phyloP scores from a whole-genome alignment of 2,113 vertebrate species.

The Thamnophis sirtalis region DNA sequence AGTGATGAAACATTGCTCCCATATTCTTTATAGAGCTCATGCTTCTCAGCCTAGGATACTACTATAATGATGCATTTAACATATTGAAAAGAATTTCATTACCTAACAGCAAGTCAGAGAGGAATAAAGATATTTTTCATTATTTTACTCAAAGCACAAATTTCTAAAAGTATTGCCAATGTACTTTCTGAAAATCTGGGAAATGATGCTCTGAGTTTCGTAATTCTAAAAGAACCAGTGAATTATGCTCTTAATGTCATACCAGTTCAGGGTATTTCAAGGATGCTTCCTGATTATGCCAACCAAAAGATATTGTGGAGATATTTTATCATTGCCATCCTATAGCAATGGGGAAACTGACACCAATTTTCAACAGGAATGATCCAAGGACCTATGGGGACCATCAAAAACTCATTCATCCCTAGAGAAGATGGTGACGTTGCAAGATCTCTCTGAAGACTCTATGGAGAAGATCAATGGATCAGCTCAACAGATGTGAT shows the following conservation, averaged over 20 bases:
- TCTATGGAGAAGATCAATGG: neutral
- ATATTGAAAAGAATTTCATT: conserved; percentile 10
- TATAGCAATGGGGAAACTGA: neutral
- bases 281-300: neutral
- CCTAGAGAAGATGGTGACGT: neutral
- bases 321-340: neutral
- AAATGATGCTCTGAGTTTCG: neutral
- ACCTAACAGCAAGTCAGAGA: neutral
- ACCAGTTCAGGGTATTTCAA: neutral
- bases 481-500: neutral
- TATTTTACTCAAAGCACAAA: neutral
- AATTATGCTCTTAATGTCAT: neutral
- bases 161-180: conserved; percentile 12
- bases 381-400: neutral
- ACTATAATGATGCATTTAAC: conserved; percentile 40
- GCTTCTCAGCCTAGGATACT: conserved; percentile 17
- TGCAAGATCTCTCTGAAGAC: neutral
- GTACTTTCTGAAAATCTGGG: neutral
- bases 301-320: neutral
- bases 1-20: conserved; percentile 17
- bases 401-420: neutral
- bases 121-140: conserved; percentile 1
- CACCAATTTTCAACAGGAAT: neutral
- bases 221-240: neutral
- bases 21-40: conserved; percentile 27